These are phyloP conservation scores for Lepus timidus DNA, from an alignment of 2,113 vertebrate species.

Conservation along the genomic window DNA sequence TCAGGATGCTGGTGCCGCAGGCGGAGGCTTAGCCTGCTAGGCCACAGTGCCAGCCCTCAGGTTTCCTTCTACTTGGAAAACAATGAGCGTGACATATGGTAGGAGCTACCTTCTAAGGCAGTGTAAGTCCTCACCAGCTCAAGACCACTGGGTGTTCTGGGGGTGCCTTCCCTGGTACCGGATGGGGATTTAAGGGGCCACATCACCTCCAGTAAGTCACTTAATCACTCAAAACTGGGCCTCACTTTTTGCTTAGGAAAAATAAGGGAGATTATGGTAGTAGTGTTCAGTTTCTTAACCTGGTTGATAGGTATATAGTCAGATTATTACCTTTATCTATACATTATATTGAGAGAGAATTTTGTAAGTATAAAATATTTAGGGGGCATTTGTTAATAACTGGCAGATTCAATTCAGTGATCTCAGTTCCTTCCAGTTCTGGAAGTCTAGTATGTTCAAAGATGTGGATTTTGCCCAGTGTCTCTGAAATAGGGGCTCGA, in stretches of 20 bases:
- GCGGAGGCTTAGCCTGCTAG: too few relatives aligned
- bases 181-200: not conserved
- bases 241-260: conserved; percentile 13
- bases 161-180: not conserved
- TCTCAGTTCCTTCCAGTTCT: not conserved
- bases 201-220: not conserved
- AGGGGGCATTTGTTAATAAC: conserved; percentile 9
- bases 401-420: not conserved
- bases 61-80: conserved; percentile 5
- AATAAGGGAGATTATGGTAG: not conserved
- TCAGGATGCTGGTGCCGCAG: too few relatives aligned
- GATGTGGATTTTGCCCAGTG: not conserved
- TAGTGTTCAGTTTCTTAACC: conserved; percentile 34
- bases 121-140: not conserved
- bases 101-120: not conserved
- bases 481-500: not conserved
- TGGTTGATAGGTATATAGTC: not conserved
- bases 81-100: not conserved
- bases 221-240: not conserved
- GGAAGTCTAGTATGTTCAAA: not conserved
- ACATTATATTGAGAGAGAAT: not conserved
- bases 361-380: conserved; percentile 50
- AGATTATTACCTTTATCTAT: not conserved
- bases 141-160: not conserved
- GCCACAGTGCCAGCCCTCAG: not conserved